Base-by-base conservation (phyloP, 2,113 vertebrate species). In the Stigmatopora nigra region DNA sequence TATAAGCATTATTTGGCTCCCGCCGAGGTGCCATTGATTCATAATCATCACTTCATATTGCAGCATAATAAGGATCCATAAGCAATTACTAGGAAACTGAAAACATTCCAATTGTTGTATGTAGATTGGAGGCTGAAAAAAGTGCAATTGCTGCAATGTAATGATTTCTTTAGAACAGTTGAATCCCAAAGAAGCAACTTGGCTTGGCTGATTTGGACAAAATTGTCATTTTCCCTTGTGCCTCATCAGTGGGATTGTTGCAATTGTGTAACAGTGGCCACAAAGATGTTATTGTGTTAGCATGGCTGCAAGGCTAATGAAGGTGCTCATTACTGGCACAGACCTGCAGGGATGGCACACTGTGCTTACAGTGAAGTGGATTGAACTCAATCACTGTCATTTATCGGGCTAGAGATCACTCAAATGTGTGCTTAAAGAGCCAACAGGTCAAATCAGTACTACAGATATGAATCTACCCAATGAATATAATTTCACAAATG, bases 351-450 rank as follows among this genome's bases (percentile, higher is more conserved):
- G 56, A 72, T 81, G 80, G 63, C 78, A 69, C 67, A 72, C 75
- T 79, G 71, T 68, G 78, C 65, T 56, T 46, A 70, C 55, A 71
- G 77, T 85, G 87, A 91, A 83, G 82, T 73, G 64, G 76, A 69
- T 71, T 71, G 61, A 75, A 73, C 56, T 72, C 89, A 85, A 90
- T 92, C 87, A 46, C 61, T 80, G 77, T 89, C 90, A 92, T 91
- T 88, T 86, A 82, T 78, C 68, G 72, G 79, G 78, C 71, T 12
- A 35, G 55, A 62, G 79, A 85, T 80, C 66, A 83, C 68, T 79
- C 75, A 74, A 35, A 72, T 48, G 17, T 60, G 36, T 60, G 56
- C 57, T 69, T 63, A 19, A 47, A 73, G 51, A 69, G 59, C 38
- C 7, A 61, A 7, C 57, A 68, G 68, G 77, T 77, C 69, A 63